Percentiles rank a stretch among this genome's conserved stretches.
These are phyloP conservation scores for Pachyseris speciosa DNA, from an alignment of 64 coral and sea anemone species.

Conservation along the genomic window DNA sequence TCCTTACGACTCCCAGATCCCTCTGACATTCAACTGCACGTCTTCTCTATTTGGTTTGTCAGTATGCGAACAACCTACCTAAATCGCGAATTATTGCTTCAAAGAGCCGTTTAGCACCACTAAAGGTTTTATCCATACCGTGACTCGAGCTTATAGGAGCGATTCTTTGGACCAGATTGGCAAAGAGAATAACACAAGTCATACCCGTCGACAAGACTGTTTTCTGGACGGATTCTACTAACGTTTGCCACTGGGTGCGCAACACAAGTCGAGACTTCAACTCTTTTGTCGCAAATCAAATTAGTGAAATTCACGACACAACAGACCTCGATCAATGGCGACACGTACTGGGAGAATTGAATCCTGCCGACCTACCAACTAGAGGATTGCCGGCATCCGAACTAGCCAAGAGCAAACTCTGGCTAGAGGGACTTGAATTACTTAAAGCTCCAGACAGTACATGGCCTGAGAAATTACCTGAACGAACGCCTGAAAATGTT, in stretches of 20 bases:
- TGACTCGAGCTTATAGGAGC: conserved; percentile 66
- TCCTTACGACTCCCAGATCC: no score
- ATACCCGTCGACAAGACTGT: not conserved
- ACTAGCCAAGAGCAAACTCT: no score
- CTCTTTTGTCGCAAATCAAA: conserved; percentile 37
- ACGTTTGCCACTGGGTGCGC: conserved; percentile 65
- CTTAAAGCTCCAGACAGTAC: no score
- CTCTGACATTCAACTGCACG: no score
- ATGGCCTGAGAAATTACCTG: no score
- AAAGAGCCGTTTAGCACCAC: conserved; percentile 49
- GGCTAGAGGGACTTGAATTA: no score
- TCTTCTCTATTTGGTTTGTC: conserved; percentile 46
- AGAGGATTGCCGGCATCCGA: no score
- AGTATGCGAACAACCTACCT: conserved; percentile 38
- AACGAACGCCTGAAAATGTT: no score
- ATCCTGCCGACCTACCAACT: conserved; percentile 58
- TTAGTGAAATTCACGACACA: conserved; percentile 40
- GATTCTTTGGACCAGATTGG: no score
- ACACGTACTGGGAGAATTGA: conserved; percentile 6
- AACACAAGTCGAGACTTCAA: conserved; percentile 45
- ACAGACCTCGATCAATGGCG: conserved; percentile 36
- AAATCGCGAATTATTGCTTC: no score
- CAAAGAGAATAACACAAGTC: conserved; percentile 19
- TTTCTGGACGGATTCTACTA: conserved; percentile 51
- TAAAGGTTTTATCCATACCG: conserved; percentile 47